Conservation (phyloP, 2,888 invertebrate species). For the Ptychoptera contaminata region DNA sequence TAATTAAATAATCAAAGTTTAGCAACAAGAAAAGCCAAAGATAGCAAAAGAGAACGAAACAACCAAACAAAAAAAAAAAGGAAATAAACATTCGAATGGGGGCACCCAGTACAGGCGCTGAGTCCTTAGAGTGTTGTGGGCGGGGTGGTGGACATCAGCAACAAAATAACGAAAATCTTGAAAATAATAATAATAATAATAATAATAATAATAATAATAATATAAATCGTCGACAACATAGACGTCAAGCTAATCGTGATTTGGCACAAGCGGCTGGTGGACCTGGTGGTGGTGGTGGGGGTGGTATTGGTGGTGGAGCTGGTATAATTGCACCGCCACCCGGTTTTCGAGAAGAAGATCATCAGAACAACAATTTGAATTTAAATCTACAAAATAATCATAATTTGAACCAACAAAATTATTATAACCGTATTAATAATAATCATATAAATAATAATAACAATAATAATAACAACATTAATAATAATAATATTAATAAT, state of each 20-base stretch:
- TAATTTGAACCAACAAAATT: too few species aligned
- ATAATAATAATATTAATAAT: neutral
- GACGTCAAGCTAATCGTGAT: too few species aligned
- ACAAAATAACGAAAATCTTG: neutral
- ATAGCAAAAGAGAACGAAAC: too few species aligned
- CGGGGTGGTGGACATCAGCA: constrained; percentile 6
- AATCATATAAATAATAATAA: constrained; percentile 1
- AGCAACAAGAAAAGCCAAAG: too few species aligned
- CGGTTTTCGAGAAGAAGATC: too few species aligned
- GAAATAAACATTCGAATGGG: constrained; percentile 5
- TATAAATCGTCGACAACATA: too few species aligned
- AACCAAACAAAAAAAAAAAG: too few species aligned
- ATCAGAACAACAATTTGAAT: too few species aligned
- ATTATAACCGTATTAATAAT: neutral
- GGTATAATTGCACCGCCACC: too few species aligned
- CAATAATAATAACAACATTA: neutral
- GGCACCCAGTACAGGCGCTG: constrained; percentile 8
- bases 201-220: too few species aligned
- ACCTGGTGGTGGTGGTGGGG: neutral
- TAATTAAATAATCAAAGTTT: too few species aligned
- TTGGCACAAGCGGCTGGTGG: constrained; percentile 1
- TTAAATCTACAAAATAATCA: too few species aligned
- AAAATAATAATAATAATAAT: neutral
- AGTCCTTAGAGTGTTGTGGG: constrained; percentile 6
- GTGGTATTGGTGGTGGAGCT: neutral